Conservation (phyloP, 2,113 vertebrate species). For the Ascaphus truei region DNA sequence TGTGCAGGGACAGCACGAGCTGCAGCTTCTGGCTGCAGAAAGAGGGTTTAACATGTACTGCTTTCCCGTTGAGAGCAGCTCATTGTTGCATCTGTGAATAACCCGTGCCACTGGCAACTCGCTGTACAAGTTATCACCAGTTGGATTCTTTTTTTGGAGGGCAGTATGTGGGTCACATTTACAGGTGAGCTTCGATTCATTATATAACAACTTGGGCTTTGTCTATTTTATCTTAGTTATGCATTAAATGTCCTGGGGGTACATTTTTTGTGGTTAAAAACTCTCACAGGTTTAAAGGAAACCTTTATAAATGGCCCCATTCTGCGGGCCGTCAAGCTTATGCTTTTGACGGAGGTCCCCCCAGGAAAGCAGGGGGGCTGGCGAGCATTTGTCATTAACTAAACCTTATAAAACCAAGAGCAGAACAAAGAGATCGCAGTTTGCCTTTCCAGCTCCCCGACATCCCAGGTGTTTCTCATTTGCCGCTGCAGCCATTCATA, state of each 20-base stretch:
- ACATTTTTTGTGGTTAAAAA: neutral
- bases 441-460: neutral
- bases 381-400: slow-evolving; percentile 18
- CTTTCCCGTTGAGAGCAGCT: too few species aligned
- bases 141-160: neutral
- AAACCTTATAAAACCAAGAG: slow-evolving; percentile 7
- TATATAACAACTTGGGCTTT: neutral
- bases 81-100: too few species aligned
- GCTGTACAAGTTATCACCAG: too few species aligned
- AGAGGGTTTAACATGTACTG: too few species aligned
- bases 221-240: neutral
- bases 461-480: slow-evolving; percentile 35
- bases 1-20: too few species aligned
- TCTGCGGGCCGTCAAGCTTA: neutral
- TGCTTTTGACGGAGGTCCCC: neutral
- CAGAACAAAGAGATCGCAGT: slow-evolving; percentile 31
- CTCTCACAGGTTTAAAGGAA: neutral
- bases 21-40: too few species aligned
- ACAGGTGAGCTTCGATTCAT: neutral
- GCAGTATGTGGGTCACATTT: neutral
- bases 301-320: neutral
- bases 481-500: neutral
- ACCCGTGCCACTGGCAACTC: too few species aligned
- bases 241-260: neutral
- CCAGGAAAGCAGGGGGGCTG: neutral